Percentiles rank a stretch among this genome's conserved stretches.
Evolutionary conservation across 2,888 invertebrate genomes (phyloP).

Genomic region (Linnaemya vulpina): DNA sequence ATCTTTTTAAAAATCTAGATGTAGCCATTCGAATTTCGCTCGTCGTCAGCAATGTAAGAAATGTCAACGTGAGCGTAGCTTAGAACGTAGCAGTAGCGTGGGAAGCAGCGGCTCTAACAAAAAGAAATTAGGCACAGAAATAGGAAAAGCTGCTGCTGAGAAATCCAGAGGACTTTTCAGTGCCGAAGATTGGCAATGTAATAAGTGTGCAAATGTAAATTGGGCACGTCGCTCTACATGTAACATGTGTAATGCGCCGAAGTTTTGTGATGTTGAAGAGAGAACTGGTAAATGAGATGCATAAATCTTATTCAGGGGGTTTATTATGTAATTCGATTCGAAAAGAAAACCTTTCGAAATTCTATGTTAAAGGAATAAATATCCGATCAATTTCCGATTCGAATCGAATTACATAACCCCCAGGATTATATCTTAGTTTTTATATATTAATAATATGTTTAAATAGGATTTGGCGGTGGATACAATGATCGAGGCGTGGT

Average conservation of each 20-base stretch:
- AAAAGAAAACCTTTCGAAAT: too few relatives aligned
- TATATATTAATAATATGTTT: neutral
- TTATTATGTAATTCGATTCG: neutral
- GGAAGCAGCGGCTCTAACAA: slow-evolving; percentile 77
- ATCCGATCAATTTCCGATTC: too few relatives aligned
- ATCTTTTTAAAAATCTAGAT: slow-evolving; percentile 82
- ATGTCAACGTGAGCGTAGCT: slow-evolving; percentile 84
- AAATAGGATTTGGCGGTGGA: slow-evolving; percentile 90
- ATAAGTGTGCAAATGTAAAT: slow-evolving; percentile 99
- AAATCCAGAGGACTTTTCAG: slow-evolving; percentile 92
- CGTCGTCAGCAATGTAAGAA: slow-evolving; percentile 95
- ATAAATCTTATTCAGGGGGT: neutral
- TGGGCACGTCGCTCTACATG: slow-evolving; percentile 95
- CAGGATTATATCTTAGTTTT: neutral
- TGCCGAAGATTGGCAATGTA: slow-evolving; percentile 99
- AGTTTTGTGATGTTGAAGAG: slow-evolving; percentile 96
- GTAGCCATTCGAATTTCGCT: slow-evolving; percentile 97
- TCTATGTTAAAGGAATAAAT: too few relatives aligned
- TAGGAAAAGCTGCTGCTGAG: slow-evolving; percentile 98
- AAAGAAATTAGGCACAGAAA: slow-evolving; percentile 96
- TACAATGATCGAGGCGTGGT: slow-evolving; percentile 98
- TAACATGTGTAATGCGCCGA: slow-evolving; percentile 99
- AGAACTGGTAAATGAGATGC: slow-evolving; percentile 84
- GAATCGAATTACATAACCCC: too few relatives aligned
- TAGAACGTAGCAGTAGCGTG: slow-evolving; percentile 75